Evolutionary conservation across 2,113 vertebrate species (phyloP).

Genomic region (Crotalus helleri): DNA sequence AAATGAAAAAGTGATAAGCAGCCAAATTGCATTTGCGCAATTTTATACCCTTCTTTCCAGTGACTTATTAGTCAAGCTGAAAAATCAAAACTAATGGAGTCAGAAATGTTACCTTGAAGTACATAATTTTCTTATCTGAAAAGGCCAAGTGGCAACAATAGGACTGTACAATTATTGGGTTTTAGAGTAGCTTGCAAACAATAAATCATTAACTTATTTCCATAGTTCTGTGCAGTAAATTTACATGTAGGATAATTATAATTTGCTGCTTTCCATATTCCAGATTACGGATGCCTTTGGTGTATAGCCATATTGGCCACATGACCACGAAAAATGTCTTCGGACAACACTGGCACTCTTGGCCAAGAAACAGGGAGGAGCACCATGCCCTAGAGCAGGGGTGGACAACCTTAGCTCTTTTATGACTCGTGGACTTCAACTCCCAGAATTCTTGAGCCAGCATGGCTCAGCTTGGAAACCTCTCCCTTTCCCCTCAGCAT

Average conservation of each 20-base stretch:
- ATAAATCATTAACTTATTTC: conserved; percentile 15
- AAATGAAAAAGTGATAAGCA: background rate
- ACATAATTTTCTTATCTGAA: conserved; percentile 28
- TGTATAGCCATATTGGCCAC: background rate
- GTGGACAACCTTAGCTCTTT: too few species aligned
- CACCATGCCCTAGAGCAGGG: too few species aligned
- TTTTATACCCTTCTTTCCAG: conserved; percentile 17
- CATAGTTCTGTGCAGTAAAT: background rate
- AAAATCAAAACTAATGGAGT: conserved; percentile 17
- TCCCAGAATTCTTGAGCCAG: too few species aligned
- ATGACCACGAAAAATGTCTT: background rate
- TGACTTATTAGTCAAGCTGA: conserved; percentile 16
- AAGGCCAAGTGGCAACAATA: conserved; percentile 11
- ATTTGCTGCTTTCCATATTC: background rate
- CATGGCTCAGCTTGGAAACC: too few species aligned
- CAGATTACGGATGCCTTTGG: too few species aligned
- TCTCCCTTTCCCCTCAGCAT: too few species aligned
- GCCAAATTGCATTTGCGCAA: background rate
- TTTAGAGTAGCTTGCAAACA: conserved; percentile 7
- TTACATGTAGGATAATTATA: conserved; percentile 3
- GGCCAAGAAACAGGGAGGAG: too few species aligned
- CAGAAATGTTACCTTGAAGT: conserved; percentile 20
- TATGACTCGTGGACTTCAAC: too few species aligned
- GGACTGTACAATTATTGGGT: conserved; percentile 15
- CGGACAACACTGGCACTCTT: too few species aligned